Evolutionary conservation across 2,888 invertebrate species (phyloP).

Genomic region (Tetramorium bicarinatum): DNA sequence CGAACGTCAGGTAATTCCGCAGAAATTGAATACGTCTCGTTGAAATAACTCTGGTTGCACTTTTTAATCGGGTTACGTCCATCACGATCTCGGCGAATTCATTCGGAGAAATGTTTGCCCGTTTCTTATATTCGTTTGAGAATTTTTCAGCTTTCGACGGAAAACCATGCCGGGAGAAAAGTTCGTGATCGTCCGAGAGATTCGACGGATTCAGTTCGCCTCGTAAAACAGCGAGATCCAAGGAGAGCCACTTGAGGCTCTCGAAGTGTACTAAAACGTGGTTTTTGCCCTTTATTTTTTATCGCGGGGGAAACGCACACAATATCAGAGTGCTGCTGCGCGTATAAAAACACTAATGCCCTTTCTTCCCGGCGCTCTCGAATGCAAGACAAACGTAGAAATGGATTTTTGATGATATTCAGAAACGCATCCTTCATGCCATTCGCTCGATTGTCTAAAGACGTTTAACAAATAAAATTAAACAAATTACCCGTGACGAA

Average conservation of each 20-base stretch:
- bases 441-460: not conserved
- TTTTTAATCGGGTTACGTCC: not conserved
- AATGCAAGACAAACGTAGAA: constrained; percentile 7
- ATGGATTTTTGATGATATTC: constrained; percentile 40
- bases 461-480: constrained; percentile 10
- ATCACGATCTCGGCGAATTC: not conserved
- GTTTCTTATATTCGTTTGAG: not conserved
- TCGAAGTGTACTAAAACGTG: not conserved
- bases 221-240: not conserved
- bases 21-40: constrained; percentile 4
- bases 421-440: constrained; percentile 20
- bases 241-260: constrained; percentile 1
- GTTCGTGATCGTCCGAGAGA: not conserved
- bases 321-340: constrained; percentile 24
- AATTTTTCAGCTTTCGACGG: not conserved
- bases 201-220: constrained; percentile 1
- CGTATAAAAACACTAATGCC: constrained; percentile 34
- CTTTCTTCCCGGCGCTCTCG: not conserved
- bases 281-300: constrained; percentile 17
- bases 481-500: constrained; percentile 6
- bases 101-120: not conserved
- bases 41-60: not conserved
- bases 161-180: not conserved
- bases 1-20: not conserved
- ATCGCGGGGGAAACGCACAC: constrained; percentile 1